Base-by-base conservation (phyloP, 2,113 vertebrate species). In the Spilogale gracilis region DNA sequence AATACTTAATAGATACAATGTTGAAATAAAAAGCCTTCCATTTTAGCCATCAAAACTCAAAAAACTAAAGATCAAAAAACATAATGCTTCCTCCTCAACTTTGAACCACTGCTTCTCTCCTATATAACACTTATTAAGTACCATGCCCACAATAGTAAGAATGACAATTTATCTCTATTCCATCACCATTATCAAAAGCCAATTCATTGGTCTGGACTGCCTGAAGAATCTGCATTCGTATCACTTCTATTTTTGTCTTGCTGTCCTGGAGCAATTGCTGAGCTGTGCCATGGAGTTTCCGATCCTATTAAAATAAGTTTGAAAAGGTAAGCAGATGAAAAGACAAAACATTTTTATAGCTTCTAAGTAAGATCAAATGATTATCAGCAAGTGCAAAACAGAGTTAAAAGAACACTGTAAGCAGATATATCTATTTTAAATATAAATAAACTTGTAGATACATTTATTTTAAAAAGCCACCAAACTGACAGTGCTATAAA, bases 171-270 rank as follows among this genome's bases (percentile, higher is more conserved):
- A 98, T 98, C 98, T 99, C 98, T 98, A 99, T 98, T 98, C 98
- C 98, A 80, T 99, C 99, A 97, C 99, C 99, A 98, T 99, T 99
- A 97, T 99, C 99, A 96, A 99, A 99, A 98, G 99, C 99, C 99
- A 99, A 94, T 98, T 99, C 99, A 88, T 98, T 99, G 98, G 99
- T 99, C 99, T 99, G 99, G 98, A 99, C 99, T 96, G 99, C 99
- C 97, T 99, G 99, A 96, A 99, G 99, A 99, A 99, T 99, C 99
- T 99, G 99, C 99, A 99, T 99, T 97, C 99, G 99, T 98, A 99
- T 99, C 97, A 99, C 99, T 99, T 99, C 99, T 71, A 99, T 99
- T 99, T 99, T 99, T 45, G 99, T 99, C 98, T 99, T 99, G 99
- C 99, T 99, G 98, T 99, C 99, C 97, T 99, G 99, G 89, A 99